A percentile compares a stretch with the other conserved stretches of the same genome.
Conservation (phyloP, 2,888 invertebrate genomes). For the Drosophila robusta region DNA sequence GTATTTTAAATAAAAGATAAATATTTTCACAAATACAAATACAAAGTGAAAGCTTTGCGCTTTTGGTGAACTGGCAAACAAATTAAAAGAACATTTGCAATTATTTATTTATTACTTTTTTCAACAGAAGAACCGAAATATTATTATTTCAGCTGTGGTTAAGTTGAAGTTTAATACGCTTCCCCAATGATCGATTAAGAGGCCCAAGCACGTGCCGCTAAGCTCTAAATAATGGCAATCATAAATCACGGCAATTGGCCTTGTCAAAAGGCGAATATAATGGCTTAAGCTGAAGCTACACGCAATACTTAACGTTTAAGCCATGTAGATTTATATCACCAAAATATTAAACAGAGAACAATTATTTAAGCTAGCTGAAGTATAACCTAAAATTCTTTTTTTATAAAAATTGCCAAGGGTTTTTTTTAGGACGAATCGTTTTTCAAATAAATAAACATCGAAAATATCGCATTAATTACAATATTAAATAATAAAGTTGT, state of each 20-base stretch:
- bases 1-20: not conserved
- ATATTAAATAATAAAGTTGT: no score
- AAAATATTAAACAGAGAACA: not conserved
- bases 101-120: not conserved
- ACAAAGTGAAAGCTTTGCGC: not conserved
- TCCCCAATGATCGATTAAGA: conserved; percentile 42
- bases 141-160: conserved; percentile 11
- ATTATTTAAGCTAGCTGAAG: not conserved
- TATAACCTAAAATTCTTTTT: not conserved
- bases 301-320: conserved; percentile 49
- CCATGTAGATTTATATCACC: conserved; percentile 1
- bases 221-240: conserved; percentile 61
- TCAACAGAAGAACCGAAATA: conserved; percentile 4
- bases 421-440: no score
- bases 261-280: conserved; percentile 65
- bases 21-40: not conserved
- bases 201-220: conserved; percentile 56
- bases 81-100: conserved; percentile 43
- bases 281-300: conserved; percentile 55
- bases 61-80: conserved; percentile 17
- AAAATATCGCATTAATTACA: no score
- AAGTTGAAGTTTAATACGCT: conserved; percentile 5
- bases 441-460: no score
- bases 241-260: conserved; percentile 67
- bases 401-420: no score